Base-by-base conservation (phyloP, 23 tunicate species). In the Clavelina lepadiformis region DNA sequence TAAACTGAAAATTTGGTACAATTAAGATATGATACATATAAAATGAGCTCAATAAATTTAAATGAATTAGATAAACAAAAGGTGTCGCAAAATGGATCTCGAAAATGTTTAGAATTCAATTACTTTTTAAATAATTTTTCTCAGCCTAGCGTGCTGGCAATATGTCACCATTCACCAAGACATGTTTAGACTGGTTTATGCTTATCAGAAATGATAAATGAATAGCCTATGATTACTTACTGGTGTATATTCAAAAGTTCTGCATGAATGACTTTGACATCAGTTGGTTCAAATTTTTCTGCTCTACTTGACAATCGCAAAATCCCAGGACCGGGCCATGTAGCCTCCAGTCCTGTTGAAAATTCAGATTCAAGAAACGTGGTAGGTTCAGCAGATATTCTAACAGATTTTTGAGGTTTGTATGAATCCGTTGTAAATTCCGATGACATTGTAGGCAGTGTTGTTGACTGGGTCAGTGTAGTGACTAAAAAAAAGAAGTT, bases 161-260 rank as follows among this genome's bases (percentile, higher is more conserved):
- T n/a, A n/a, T n/a, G n/a, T n/a, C n/a, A n/a, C n/a, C n/a, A n/a
- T n/a, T n/a, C n/a, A n/a, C n/a, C n/a, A n/a, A n/a, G n/a, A n/a
- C n/a, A n/a, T n/a, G n/a, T n/a, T n/a, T n/a, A n/a, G n/a, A n/a
- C n/a, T n/a, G n/a, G n/a, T n/a, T n/a, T n/a, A n/a, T n/a, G n/a
- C n/a, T n/a, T n/a, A n/a, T n/a, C n/a, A n/a, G n/a, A n/a, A n/a
- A n/a, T n/a, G n/a, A n/a, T n/a, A n/a, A n/a, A n/a, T n/a, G n/a
- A n/a, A n/a, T n/a, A n/a, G n/a, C n/a, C n/a, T n/a, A n/a, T n/a
- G n/a, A n/a, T n/a, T n/a, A n/a, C 65, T 24, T 29, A 74, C 92
- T 38, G 54, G 64, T 89, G 80, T 28, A 89, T 89, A 57, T 63
- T 61, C 58, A 70, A 63, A 19, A 89, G 72, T 56, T 89, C 97